These are phyloP conservation scores for Ictidomys tridecemlineatus DNA, from an alignment of 2,113 vertebrate species.

Conservation along the genomic window DNA sequence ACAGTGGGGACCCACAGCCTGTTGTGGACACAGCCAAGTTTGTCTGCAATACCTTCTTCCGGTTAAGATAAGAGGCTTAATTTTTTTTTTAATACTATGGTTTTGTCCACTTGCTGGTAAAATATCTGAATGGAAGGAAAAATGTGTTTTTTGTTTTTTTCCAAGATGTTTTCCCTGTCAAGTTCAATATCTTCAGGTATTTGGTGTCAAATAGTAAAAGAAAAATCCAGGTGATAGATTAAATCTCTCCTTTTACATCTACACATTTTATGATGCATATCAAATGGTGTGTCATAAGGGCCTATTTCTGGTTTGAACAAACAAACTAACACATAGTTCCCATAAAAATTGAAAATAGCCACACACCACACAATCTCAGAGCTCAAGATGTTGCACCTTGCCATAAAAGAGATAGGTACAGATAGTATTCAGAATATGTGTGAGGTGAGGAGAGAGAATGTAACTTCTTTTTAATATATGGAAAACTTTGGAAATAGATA, in stretches of 20 bases:
- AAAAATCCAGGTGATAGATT: constrained; percentile 27
- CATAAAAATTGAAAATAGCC: neutral
- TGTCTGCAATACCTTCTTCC: neutral
- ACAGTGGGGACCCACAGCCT: neutral
- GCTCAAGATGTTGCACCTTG: neutral
- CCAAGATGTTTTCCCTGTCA: neutral
- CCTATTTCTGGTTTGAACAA: constrained; percentile 44
- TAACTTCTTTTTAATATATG: neutral
- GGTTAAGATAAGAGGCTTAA: neutral
- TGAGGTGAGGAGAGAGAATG: neutral
- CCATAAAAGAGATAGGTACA: neutral
- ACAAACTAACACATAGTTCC: neutral
- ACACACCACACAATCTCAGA: neutral
- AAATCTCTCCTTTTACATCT: neutral
- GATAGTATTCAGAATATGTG: neutral
- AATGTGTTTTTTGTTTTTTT: neutral
- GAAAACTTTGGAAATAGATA: neutral
- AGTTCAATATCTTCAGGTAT: neutral
- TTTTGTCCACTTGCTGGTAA: neutral
- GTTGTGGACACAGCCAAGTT: neutral
- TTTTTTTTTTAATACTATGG: neutral
- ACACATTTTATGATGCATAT: neutral
- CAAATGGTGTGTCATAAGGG: neutral
- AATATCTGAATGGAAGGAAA: neutral
- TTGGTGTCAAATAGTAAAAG: constrained; percentile 13